Evolutionary conservation across 2,888 invertebrate species (phyloP), one percentile per base, ranked within the genome.

Genomic region (Beris morrisii): DNA sequence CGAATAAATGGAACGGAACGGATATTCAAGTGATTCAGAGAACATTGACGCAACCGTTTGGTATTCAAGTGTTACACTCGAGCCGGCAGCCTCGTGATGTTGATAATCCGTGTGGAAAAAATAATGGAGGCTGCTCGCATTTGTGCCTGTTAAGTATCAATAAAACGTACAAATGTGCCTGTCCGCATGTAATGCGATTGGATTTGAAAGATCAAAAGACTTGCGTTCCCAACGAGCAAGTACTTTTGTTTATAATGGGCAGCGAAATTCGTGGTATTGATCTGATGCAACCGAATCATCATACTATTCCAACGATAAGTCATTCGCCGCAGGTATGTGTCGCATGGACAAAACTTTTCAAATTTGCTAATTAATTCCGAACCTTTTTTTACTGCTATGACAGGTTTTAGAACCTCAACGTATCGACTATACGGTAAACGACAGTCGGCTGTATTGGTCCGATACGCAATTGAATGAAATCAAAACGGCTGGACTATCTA

Each of bases 21-120:
- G 88, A 91, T 77, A 88, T 93, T 3, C 83, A 86, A 67, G 87
- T 91, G 13, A 86, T 95, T 72, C 92, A 93, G 78, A 84, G 90
- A 71, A 91, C 93, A 11, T 85, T 90, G 69, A 89, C 92, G 3
- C 95, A 95, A 78, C 95, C 95, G 0, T 95, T 95, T 83, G 95
- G 95, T 77, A 87, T 96, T 70, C 91, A 93, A 79, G 88, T 94
- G 50, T 82, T 90, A 73, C 92, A 92, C 78, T 88, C 90, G 0
- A 87, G 88, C 73, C 83, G 91, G 12, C 92, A 92, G 75, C 90
- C 91, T 0, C 79, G 75, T 69, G 77, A 76, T 63, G 73, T 72
- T 4, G 43, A 61, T 28, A 88, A 87, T 82, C 91, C 92, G 2
- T 93, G 93, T 79, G 87, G 83, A 0, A 77, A 74, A 0, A 83